phyloP scores from a whole-genome alignment of 2,797 vertebrate genomes.

The Triplophysa yarkandensis region DNA sequence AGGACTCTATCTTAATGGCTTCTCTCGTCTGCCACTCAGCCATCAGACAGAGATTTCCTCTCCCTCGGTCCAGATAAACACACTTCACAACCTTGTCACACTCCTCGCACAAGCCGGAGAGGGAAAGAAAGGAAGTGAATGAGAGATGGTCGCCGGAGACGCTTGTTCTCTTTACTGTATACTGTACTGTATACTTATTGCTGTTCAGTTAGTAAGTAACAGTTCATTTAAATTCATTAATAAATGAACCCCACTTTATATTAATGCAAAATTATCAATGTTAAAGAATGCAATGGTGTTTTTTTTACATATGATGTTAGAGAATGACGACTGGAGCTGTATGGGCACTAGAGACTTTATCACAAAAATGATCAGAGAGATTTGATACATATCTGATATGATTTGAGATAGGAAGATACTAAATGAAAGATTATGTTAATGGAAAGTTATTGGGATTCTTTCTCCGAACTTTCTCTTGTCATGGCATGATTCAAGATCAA shows the following conservation, averaged over 20 bases:
- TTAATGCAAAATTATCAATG: conserved; percentile 27
- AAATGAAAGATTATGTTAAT: too few relatives aligned
- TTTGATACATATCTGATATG: not conserved
- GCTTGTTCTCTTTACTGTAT: not conserved
- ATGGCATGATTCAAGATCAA: not conserved
- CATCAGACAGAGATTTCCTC: conserved; percentile 71
- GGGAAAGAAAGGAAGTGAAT: conserved; percentile 1
- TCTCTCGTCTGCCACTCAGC: conserved; percentile 75
- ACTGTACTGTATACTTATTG: not conserved
- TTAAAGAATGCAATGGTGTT: not conserved
- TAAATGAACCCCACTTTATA: too few relatives aligned
- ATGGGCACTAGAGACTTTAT: too few relatives aligned
- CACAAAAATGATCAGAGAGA: not conserved
- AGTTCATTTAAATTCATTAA: not conserved
- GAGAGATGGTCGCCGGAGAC: conserved; percentile 49
- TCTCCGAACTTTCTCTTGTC: too few relatives aligned
- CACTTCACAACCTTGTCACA: conserved; percentile 73
- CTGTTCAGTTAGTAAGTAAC: too few relatives aligned
- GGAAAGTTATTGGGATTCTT: too few relatives aligned
- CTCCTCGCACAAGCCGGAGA: conserved; percentile 30
- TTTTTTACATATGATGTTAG: not conserved
- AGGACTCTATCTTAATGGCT: conserved; percentile 77
- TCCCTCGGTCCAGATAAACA: conserved; percentile 73
- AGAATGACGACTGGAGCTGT: not conserved
- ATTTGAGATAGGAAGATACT: not conserved